Percentiles rank a stretch among this genome's conserved stretches.
These are phyloP conservation scores for Pangasianodon hypophthalmus DNA, from an alignment of 2,113 vertebrate species.

Conservation along the genomic window DNA sequence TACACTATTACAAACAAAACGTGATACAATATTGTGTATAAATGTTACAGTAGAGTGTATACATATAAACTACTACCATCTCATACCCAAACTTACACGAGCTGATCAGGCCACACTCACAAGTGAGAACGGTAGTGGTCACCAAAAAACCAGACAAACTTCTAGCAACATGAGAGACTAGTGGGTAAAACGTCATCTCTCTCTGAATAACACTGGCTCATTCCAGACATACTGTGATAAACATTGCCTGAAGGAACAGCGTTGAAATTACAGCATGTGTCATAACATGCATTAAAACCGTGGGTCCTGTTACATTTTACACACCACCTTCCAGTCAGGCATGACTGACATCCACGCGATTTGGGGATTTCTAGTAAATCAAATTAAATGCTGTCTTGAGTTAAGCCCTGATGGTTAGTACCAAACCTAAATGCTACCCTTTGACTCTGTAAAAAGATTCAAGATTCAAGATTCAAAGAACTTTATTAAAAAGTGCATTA, in stretches of 20 bases:
- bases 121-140: neutral
- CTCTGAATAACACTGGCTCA: neutral
- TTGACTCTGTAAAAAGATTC: neutral
- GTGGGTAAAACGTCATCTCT: conserved; percentile 1
- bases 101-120: neutral
- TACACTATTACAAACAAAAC: neutral
- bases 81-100: neutral
- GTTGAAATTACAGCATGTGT: neutral
- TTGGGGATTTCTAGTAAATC: neutral
- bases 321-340: conserved; percentile 14
- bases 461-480: no score
- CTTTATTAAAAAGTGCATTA: neutral
- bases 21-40: neutral
- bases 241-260: neutral
- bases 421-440: neutral
- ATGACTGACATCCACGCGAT: neutral
- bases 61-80: neutral
- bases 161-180: neutral
- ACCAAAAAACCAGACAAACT: neutral
- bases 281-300: neutral
- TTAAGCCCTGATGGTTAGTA: neutral
- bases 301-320: neutral
- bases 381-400: neutral
- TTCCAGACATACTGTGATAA: conserved; percentile 9
- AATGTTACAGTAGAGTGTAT: neutral